Base-by-base conservation (phyloP, 2,113 vertebrate species). In the Ammospiza caudacuta region DNA sequence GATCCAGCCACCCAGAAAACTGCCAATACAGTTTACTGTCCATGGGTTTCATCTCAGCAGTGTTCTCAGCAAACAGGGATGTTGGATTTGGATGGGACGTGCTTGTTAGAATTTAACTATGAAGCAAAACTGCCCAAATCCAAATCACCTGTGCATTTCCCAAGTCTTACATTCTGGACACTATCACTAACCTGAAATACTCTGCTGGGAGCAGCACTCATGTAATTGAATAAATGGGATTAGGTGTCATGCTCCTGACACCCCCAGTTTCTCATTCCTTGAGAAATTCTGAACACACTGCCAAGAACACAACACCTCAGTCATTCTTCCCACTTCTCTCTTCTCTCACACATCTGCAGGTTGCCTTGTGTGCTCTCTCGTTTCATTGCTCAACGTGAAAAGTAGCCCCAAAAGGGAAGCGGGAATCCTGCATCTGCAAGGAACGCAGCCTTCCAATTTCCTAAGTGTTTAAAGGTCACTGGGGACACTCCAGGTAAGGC, bases 131-230 rank as follows among this genome's bases (percentile, higher is more conserved):
- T 49, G 35, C 66, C 55, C 51, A 77, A 67, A 88, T 41, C 37
- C 16, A n/a, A 54, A 59, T 29, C 49, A 51, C 8, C 2, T 0
- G 0, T 11, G 20, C 41, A 18, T 63, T 70, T 55, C 67, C 46
- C 23, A 44, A 68, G 33, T 15, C 11, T 63, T 18, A 15, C 11
- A 29, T 27, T 76, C 28, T 49, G 79, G 74, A 69, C 39, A 61
- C 21, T 17, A 62, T 43, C 64, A 35, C 29, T 44, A 55, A 68
- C 54, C 21, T 23, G 59, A 54, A 84, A 64, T 2, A 9, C 27
- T 74, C 28, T 54, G 44, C 69, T 2, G 2, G 44, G 61, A 75
- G 74, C 44, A 58, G 80, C 0, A 0, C 22, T 78, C 4, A 0
- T 27, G 13, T 62, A 81, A 89, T 3, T 70, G 57, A 78, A 68